Base-by-base conservation (phyloP, 2,113 vertebrate species). In the Apistogramma diplotaenia region DNA sequence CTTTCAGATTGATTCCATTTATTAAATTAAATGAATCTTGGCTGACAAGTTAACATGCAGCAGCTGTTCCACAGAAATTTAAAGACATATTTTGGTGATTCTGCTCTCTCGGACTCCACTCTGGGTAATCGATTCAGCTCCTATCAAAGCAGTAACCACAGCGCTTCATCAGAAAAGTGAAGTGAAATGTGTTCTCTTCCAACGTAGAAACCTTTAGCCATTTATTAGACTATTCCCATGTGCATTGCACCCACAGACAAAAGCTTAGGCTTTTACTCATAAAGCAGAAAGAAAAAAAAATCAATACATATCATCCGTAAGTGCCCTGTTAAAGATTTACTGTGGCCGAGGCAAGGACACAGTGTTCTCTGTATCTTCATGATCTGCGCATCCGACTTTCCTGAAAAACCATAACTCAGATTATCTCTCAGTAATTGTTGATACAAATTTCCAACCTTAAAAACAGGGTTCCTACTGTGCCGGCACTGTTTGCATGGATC, bases 251-350 rank as follows among this genome's bases (percentile, higher is more conserved):
- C 74, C 74, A 54, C 72, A 77, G 56, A 78, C 19, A 12, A 29
- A 72, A n/a, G 18, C 33, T 12, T 74, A 27, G n/a, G 21, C 57
- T 56, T 78, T 76, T 60, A 40, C 21, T 81, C 43, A 75, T 58
- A 55, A 80, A 51, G 33, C 31, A 31, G 16, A 7, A 5, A 53
- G 57, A 15, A 58, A 35, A 12, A 62, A 37, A 82, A 86, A 82
- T 90, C 79, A 77, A 90, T 88, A 65, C 5, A 3, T 12, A 3
- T 78, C 43, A 78, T 56, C 58, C 3, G 11, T 53, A 25, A 82
- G 43, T 84, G 74, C 25, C 40, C 74, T 2, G 4, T 23, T 78
- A 23, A 37, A 70, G 56, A 83, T 83, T 79, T 76, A 70, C 10
- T 65, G 46, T 11, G n/a, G 61, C 43, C 73, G 55, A 74, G 16